Conservation (phyloP, 2,888 invertebrate genomes). For the Xestoiulus laeticollis region DNA sequence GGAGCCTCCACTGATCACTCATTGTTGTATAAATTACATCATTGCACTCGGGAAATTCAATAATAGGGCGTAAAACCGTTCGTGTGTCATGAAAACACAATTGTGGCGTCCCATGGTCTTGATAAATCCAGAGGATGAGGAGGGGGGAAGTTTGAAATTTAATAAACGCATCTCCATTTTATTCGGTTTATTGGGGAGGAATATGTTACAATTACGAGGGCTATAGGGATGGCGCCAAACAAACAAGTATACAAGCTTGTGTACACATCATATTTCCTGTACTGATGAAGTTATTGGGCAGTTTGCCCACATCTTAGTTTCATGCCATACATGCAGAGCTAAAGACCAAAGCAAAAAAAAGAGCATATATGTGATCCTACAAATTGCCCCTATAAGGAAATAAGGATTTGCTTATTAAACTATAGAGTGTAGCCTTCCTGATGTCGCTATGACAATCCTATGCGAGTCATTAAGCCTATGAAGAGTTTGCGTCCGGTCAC, state of each 20-base stretch:
- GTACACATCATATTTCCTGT: neutral
- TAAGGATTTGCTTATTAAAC: constrained; percentile 9
- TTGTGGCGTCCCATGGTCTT: constrained; percentile 9
- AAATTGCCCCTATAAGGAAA: constrained; percentile 9
- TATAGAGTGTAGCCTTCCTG: no score
- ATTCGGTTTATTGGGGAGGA: constrained; percentile 9
- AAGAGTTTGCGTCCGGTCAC: constrained; percentile 9
- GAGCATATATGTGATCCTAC: neutral
- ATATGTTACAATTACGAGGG: neutral
- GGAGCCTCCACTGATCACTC: neutral
- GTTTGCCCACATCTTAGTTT: neutral
- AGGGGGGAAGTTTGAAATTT: neutral
- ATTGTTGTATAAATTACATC: neutral
- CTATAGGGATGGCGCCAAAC: neutral
- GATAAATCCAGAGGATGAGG: neutral
- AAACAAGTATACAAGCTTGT: neutral
- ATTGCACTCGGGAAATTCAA: neutral
- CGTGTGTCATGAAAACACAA: neutral
- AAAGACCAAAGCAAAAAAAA: neutral
- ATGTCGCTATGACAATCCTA: neutral
- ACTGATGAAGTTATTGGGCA: neutral
- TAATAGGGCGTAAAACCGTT: neutral
- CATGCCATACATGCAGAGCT: neutral
- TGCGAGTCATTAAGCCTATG: neutral
- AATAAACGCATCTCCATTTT: constrained; percentile 9